phyloP scores from a whole-genome alignment of 2,113 vertebrate species.

The Seriola quinqueradiata region DNA sequence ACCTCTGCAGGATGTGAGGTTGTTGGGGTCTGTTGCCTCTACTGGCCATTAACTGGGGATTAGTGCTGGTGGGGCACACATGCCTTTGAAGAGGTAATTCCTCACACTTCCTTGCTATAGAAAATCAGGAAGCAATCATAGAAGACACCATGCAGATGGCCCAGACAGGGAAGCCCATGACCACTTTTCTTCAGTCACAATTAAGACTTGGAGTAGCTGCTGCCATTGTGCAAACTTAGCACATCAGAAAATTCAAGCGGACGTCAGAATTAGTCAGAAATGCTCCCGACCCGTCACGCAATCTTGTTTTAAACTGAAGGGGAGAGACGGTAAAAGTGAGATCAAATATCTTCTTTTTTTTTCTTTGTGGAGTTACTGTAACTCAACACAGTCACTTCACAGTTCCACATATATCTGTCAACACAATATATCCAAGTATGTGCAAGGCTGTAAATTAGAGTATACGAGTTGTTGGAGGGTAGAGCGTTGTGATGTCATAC shows the following conservation, averaged over 20 bases:
- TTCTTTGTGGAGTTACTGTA: constrained; percentile 36
- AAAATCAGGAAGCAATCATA: constrained; percentile 81
- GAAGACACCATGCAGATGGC: constrained; percentile 69
- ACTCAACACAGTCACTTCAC: constrained; percentile 33
- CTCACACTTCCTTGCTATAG: constrained; percentile 74
- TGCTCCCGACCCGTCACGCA: background rate
- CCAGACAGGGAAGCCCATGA: constrained; percentile 50
- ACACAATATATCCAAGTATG: constrained; percentile 31
- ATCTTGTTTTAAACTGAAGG: constrained; percentile 22
- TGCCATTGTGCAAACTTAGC: constrained; percentile 48
- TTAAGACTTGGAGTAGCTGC: constrained; percentile 51
- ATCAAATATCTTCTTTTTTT: constrained; percentile 44
- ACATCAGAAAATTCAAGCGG: constrained; percentile 50
- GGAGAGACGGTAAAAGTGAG: constrained; percentile 7
- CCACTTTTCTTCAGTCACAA: constrained; percentile 45
- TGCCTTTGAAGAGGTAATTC: constrained; percentile 78
- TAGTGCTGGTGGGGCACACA: constrained; percentile 80
- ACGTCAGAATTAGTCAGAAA: constrained; percentile 44
- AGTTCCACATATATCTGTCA: constrained; percentile 67
- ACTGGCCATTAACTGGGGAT: constrained; percentile 82
- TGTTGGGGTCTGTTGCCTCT: constrained; percentile 76
- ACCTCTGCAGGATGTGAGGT: constrained; percentile 69
- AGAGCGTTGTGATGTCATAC: constrained; percentile 51
- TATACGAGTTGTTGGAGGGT: constrained; percentile 45
- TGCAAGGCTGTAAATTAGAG: constrained; percentile 39